A percentile compares a stretch with the other conserved stretches of the same genome.
phyloP scores from a whole-genome alignment of 2,113 vertebrate genomes.

The Sylvia atricapilla region DNA sequence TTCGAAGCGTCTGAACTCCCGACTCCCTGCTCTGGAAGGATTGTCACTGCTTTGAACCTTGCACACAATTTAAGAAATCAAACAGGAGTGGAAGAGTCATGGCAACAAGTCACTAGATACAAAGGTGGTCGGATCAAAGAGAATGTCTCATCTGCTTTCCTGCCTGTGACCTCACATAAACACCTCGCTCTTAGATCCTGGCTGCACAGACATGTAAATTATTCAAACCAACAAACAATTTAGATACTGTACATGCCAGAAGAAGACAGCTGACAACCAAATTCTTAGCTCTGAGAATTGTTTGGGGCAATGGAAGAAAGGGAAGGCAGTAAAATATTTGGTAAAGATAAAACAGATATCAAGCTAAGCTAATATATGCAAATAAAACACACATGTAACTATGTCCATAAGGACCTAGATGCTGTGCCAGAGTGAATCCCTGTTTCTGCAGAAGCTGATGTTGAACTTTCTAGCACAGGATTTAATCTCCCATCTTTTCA shows the following conservation, averaged over 20 bases:
- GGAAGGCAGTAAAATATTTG: not conserved
- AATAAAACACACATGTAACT: not conserved
- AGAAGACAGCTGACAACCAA: not conserved
- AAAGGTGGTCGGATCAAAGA: constrained; percentile 43
- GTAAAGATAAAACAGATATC: not conserved
- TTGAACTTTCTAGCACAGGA: not conserved
- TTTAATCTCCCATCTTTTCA: not conserved
- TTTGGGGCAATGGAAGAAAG: not conserved
- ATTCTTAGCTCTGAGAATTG: not conserved
- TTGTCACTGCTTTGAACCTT: constrained; percentile 36
- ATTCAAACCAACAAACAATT: constrained; percentile 11
- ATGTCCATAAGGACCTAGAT: not conserved
- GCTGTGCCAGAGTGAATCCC: not conserved
- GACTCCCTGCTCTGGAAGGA: not conserved
- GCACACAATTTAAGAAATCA: constrained; percentile 27
- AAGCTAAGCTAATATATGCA: not conserved
- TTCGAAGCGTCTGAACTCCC: not conserved
- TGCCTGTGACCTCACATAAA: not conserved
- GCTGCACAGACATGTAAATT: constrained; percentile 3
- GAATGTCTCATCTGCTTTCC: not conserved
- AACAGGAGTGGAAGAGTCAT: not conserved
- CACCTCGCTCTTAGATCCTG: not conserved
- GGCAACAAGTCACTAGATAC: constrained; percentile 27
- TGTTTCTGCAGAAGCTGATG: not conserved
- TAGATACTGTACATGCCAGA: not conserved